Evolutionary conservation across 2,797 vertebrate species (phyloP), one percentile per base, ranked within the genome.

Genomic region (Pseudotriccus pelzelni): DNA sequence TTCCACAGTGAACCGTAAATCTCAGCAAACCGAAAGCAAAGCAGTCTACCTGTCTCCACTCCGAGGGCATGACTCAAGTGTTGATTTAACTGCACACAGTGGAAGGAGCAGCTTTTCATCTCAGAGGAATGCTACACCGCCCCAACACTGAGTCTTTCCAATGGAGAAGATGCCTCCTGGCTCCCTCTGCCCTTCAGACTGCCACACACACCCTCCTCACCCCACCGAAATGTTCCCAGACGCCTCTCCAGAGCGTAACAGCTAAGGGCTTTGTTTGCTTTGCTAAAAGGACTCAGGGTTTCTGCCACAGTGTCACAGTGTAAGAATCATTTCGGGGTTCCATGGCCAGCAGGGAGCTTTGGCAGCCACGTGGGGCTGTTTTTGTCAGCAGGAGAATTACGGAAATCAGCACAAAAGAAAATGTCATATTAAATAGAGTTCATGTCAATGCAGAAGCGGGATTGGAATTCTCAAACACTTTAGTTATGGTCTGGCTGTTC

Each of bases 61-160:
- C 63, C 0, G 10, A 87, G 50, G 79, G 77, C 69, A 62, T 93
- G 94, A 93, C 74, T 93, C 74, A 91, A 88, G 73, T 63, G 82
- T 87, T 86, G 84, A 53, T 85, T 92, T 89, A 79, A 89, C 81
- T 66, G 73, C 47, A 56, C 36, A 34, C 39, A 23, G 70, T 37
- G 84, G 90, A 90, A 95, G 75, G 73, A 95, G 81, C 13, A 84
- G 94, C 43, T 94, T 88, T 83, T 95, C 93, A 96, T 79, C 76
- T 95, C 84, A 20, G 39, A 94, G 89, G 95, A 97, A 96, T 92
- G 94, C 70, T 75, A 72, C 90, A 43, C 89, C 55, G 0, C 96
- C 84, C 4, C 1, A 80, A 60, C 69, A 87, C 76, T 5, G 5
- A 80, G 50, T 75, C 23, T 92, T 94, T 97, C 77, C 63, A 52